phyloP scores from a whole-genome alignment of 2,888 invertebrate genomes.

The Orthosia incerta region DNA sequence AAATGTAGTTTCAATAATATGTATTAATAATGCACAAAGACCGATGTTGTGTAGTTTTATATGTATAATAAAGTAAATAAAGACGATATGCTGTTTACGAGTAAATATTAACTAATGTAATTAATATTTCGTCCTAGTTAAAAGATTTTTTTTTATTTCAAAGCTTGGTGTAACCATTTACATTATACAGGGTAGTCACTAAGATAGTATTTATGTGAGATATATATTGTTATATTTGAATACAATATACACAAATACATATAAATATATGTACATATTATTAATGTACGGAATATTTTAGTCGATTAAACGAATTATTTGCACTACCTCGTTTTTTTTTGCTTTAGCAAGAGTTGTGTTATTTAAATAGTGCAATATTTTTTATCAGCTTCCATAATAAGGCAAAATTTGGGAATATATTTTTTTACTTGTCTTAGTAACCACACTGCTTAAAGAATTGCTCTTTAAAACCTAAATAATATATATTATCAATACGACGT shows the following conservation, averaged over 20 bases:
- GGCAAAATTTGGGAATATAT: conserved; percentile 20
- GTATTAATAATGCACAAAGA: conserved; percentile 37
- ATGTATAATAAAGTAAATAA: conserved; percentile 44
- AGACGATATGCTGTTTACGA: conserved; percentile 77
- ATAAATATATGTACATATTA: too few species aligned
- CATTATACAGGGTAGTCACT: conserved; percentile 59
- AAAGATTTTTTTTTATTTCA: conserved; percentile 63
- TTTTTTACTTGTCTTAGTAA: conserved; percentile 41
- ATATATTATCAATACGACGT: conserved; percentile 58
- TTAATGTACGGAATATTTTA: not conserved
- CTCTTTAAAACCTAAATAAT: conserved; percentile 45
- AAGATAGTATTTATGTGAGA: conserved; percentile 28
- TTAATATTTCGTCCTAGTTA: conserved; percentile 64
- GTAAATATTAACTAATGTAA: conserved; percentile 64
- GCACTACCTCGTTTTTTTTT: not conserved
- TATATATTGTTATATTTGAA: not conserved
- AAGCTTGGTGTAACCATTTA: conserved; percentile 73
- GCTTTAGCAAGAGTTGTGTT: not conserved
- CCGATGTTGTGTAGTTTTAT: conserved; percentile 28
- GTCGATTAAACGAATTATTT: not conserved
- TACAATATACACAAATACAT: not conserved
- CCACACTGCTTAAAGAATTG: conserved; percentile 51
- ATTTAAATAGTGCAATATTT: conserved; percentile 26
- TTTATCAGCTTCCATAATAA: conserved; percentile 19
- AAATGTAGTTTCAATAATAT: conserved; percentile 26